phyloP scores from a whole-genome alignment of 2,888 invertebrate species.

The Cataglyphis rosenhaueri region DNA sequence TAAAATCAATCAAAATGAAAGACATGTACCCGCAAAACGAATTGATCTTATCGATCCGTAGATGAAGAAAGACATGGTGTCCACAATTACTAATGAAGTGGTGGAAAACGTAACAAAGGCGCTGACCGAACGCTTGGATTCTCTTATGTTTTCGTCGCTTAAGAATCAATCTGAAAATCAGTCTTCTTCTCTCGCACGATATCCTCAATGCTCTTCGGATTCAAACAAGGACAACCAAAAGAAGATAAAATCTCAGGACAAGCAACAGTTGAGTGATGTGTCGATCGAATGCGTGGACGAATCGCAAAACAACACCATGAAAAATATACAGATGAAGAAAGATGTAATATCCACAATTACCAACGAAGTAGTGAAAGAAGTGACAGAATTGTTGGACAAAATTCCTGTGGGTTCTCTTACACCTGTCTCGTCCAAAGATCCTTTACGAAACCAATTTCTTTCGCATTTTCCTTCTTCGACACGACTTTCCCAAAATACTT shows the following conservation, averaged over 20 bases:
- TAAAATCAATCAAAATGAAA: background rate
- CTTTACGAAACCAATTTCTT: background rate
- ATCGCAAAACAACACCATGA: background rate
- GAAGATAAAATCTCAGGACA: conserved; percentile 26
- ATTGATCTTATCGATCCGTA: background rate
- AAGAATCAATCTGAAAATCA: background rate
- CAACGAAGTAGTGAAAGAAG: conserved; percentile 15
- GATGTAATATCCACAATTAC: conserved; percentile 16
- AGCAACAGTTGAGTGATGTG: conserved; percentile 22
- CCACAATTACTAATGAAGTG: conserved; percentile 16
- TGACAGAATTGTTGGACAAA: conserved; percentile 11
- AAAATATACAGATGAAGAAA: conserved; percentile 4
- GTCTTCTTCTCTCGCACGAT: conserved; percentile 1
- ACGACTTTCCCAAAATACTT: background rate
- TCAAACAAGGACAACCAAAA: conserved; percentile 22
- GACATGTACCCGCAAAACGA: background rate
- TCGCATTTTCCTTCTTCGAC: background rate
- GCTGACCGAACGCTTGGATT: conserved; percentile 7
- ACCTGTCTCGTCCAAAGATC: background rate
- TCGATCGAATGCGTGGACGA: conserved; percentile 17
- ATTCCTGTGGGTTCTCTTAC: background rate
- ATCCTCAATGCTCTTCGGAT: background rate
- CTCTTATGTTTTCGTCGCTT: background rate
- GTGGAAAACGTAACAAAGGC: background rate
- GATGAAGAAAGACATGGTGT: conserved; percentile 41